These are phyloP conservation scores for Zoanthus sociatus DNA, from an alignment of 92 coral and sea anemone genomes.

Conservation along the genomic window DNA sequence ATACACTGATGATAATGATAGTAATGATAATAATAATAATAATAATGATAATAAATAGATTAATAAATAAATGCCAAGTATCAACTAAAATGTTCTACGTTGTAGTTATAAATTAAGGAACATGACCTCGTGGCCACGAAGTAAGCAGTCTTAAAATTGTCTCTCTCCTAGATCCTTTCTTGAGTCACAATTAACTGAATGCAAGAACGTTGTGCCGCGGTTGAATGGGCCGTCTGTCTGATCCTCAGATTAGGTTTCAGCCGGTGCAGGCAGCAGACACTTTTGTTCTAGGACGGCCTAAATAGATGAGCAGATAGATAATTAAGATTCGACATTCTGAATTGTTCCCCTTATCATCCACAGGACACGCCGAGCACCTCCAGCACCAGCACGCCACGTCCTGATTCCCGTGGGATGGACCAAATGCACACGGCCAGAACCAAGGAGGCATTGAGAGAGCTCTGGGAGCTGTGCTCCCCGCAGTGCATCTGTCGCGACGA, in stretches of 20 bases:
- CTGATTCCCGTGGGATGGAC: not conserved
- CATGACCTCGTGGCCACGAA: not conserved
- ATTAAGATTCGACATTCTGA: not conserved
- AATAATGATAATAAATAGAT: no score
- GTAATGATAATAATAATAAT: no score
- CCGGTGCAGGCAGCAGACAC: no score
- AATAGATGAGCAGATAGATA: not conserved
- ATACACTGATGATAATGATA: no score
- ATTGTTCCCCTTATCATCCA: not conserved
- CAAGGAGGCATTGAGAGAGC: conserved; percentile 5
- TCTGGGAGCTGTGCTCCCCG: conserved; percentile 20
- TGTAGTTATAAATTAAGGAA: no score
- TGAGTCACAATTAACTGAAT: no score
- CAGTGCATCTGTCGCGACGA: conserved; percentile 3
- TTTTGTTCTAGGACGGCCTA: not conserved
- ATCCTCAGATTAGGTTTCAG: no score
- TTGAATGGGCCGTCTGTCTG: not conserved
- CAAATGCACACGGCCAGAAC: not conserved
- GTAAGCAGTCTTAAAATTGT: not conserved
- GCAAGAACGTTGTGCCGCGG: not conserved
- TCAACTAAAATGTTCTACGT: no score
- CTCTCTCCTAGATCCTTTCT: not conserved
- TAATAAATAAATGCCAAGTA: no score
- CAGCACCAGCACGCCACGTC: not conserved
- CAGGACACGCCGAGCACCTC: not conserved